A percentile compares a stretch with the other conserved stretches of the same genome.
Evolutionary conservation across 2,113 vertebrate genomes (phyloP).

Genomic region (Macaca fascicularis): DNA sequence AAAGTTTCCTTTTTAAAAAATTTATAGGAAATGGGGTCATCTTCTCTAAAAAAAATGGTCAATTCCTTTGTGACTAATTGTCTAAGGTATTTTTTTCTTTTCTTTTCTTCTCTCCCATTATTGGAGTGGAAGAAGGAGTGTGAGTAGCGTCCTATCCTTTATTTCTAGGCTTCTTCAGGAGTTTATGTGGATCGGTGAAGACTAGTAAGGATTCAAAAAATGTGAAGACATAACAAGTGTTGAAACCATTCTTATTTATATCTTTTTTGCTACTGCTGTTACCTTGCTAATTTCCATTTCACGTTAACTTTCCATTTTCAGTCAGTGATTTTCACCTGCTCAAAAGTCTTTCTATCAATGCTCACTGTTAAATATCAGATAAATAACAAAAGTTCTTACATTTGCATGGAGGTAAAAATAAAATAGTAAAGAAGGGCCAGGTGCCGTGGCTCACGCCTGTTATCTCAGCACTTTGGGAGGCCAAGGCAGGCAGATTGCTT

Average conservation of each 20-base stretch:
- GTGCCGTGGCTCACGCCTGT: no score
- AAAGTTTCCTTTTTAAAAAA: constrained; percentile 38
- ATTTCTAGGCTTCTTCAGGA: background rate
- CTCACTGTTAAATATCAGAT: background rate
- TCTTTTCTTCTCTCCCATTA: background rate
- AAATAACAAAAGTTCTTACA: background rate
- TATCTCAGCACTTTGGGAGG: no score
- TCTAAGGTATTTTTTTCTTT: background rate
- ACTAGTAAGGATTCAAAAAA: background rate
- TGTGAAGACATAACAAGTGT: background rate
- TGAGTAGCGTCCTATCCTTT: background rate
- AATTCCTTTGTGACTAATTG: background rate
- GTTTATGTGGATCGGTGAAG: background rate
- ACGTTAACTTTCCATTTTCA: background rate
- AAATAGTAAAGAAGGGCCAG: background rate
- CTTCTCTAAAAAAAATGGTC: background rate
- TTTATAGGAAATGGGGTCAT: constrained; percentile 34
- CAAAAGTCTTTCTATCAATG: background rate
- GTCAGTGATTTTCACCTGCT: background rate
- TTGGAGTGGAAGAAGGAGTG: background rate
- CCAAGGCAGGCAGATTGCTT: no score
- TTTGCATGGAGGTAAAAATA: background rate
- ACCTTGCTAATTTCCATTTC: background rate
- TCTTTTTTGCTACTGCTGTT: background rate
- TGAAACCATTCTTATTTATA: background rate